Evolutionary conservation across 2,888 invertebrate genomes (phyloP).

Genomic region (Helleia helle): DNA sequence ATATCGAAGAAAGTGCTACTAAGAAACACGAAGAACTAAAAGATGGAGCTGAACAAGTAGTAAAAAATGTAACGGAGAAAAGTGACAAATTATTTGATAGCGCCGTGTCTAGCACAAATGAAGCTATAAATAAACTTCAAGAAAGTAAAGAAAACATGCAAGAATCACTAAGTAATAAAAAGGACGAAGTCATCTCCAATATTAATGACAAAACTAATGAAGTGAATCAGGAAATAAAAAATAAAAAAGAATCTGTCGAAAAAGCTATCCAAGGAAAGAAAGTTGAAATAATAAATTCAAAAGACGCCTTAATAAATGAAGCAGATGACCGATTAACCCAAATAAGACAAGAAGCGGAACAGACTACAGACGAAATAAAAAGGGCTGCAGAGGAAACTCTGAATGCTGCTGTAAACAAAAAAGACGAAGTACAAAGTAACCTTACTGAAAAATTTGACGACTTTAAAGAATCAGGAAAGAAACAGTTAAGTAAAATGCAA

Average conservation of each 20-base stretch:
- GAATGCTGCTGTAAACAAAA: constrained; percentile 47
- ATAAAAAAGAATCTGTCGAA: constrained; percentile 22
- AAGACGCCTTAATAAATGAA: constrained; percentile 29
- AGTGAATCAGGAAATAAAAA: constrained; percentile 19
- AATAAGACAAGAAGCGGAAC: constrained; percentile 59
- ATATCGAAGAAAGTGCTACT: constrained; percentile 35
- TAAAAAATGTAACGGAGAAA: constrained; percentile 23
- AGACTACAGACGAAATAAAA: constrained; percentile 59
- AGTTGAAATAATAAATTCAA: constrained; percentile 24
- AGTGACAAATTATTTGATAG: constrained; percentile 7
- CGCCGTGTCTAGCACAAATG: constrained; percentile 18
- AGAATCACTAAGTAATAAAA: constrained; percentile 29
- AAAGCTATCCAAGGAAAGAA: constrained; percentile 24
- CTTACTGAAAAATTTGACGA: constrained; percentile 33
- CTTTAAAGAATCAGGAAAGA: constrained; percentile 32
- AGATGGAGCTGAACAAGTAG: constrained; percentile 27
- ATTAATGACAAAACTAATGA: constrained; percentile 23
- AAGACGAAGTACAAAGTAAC: constrained; percentile 38
- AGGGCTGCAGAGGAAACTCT: constrained; percentile 52
- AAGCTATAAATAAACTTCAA: constrained; percentile 27
- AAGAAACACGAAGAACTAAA: constrained; percentile 36
- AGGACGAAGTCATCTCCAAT: constrained; percentile 24
- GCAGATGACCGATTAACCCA: constrained; percentile 44
- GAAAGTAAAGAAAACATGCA: constrained; percentile 26
- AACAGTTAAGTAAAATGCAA: constrained; percentile 36